phyloP scores from a whole-genome alignment of 2,888 invertebrate species.

The Ceramica pisi region DNA sequence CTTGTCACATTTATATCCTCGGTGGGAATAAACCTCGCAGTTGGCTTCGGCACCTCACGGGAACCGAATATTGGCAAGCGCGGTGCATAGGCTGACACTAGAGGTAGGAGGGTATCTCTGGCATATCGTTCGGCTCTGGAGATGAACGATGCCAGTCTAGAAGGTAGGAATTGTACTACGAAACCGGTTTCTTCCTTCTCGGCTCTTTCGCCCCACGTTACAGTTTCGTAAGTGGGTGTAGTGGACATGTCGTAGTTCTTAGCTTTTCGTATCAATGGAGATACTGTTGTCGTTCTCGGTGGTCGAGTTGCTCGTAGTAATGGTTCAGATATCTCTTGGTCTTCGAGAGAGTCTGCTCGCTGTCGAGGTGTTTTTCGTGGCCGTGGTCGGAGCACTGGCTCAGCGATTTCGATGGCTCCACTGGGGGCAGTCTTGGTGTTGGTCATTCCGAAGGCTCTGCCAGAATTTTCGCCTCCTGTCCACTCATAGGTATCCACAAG shows the following conservation, averaged over 20 bases:
- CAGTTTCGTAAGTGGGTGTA: constrained; percentile 82
- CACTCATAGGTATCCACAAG: constrained; percentile 89
- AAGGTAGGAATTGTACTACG: constrained; percentile 95
- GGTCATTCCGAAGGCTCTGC: constrained; percentile 92
- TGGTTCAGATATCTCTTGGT: constrained; percentile 92
- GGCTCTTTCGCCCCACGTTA: constrained; percentile 76
- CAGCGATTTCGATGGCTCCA: constrained; percentile 92
- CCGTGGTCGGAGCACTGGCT: constrained; percentile 93
- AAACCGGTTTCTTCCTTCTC: constrained; percentile 86
- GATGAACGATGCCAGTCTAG: constrained; percentile 94
- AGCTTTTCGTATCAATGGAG: constrained; percentile 79
- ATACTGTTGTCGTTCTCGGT: constrained; percentile 77
- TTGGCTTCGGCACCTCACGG: constrained; percentile 85
- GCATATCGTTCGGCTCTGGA: constrained; percentile 96
- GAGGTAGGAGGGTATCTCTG: constrained; percentile 93
- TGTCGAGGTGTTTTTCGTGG: constrained; percentile 90
- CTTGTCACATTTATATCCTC: constrained; percentile 81
- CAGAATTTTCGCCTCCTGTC: constrained; percentile 89
- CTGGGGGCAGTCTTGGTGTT: constrained; percentile 85
- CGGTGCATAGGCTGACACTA: constrained; percentile 95
- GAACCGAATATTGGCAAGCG: constrained; percentile 92
- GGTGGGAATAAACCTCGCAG: constrained; percentile 92
- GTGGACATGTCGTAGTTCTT: constrained; percentile 87
- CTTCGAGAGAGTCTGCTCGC: constrained; percentile 86
- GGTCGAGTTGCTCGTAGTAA: constrained; percentile 89